A percentile compares a stretch with the other conserved stretches of the same genome.
phyloP scores from a whole-genome alignment of 2,113 vertebrate genomes.

The Corydoras sp. region DNA sequence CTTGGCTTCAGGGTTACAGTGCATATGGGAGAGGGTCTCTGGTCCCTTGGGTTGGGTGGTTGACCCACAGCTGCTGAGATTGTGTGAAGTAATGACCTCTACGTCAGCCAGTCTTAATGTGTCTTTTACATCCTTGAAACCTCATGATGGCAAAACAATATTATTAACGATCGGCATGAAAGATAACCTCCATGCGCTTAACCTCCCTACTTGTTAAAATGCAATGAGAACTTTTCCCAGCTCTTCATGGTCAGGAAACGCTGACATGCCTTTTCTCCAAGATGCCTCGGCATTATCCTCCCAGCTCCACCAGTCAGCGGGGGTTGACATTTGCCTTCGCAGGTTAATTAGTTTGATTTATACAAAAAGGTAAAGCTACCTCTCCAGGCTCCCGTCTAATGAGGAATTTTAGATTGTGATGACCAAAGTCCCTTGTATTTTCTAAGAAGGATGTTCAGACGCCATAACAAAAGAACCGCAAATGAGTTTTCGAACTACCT shows the following conservation, averaged over 20 bases:
- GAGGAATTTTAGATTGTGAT: constrained; percentile 23
- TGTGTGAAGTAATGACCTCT: too few species aligned
- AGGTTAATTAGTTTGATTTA: constrained; percentile 61
- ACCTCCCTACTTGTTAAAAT: background rate
- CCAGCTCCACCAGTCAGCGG: constrained; percentile 46
- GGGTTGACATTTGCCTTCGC: constrained; percentile 64
- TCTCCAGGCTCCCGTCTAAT: constrained; percentile 20
- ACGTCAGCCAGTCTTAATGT: too few species aligned
- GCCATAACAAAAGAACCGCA: background rate
- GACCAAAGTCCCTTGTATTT: background rate
- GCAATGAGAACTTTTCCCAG: background rate
- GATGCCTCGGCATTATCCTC: constrained; percentile 38
- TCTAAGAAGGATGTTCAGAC: background rate
- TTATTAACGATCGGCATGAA: too few species aligned
- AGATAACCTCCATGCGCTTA: background rate
- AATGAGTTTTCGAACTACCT: constrained; percentile 17
- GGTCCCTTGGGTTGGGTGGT: too few species aligned
- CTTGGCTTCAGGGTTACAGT: too few species aligned
- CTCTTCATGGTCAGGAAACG: constrained; percentile 16
- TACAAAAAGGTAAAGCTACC: constrained; percentile 26
- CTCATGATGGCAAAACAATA: too few species aligned
- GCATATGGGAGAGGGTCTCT: too few species aligned
- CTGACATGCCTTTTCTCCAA: constrained; percentile 25
- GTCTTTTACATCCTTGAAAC: too few species aligned
- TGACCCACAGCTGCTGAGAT: too few species aligned